A percentile compares a stretch with the other conserved stretches of the same genome.
Conservation (phyloP, 2,113 vertebrate species). For the Proterorhinus semilunaris region DNA sequence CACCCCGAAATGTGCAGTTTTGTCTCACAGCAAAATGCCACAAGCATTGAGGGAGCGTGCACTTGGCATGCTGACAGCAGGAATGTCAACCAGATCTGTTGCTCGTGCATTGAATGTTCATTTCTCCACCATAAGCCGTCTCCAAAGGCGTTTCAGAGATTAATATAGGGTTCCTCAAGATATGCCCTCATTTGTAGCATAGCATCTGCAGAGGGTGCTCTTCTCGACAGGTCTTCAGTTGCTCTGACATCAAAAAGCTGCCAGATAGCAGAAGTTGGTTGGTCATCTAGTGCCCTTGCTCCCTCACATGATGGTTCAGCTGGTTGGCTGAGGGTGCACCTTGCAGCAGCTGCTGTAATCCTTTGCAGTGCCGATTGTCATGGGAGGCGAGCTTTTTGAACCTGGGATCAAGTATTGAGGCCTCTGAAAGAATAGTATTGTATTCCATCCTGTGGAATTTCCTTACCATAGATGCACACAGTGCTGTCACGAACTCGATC, state of each 20-base stretch:
- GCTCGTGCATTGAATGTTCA: too few relatives aligned
- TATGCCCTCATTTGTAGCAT: constrained; percentile 3
- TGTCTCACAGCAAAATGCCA: too few relatives aligned
- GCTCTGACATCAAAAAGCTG: not conserved
- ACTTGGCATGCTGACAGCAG: too few relatives aligned
- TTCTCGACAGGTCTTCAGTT: constrained; percentile 2
- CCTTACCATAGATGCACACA: not conserved
- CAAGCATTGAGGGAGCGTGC: too few relatives aligned
- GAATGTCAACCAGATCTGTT: too few relatives aligned
- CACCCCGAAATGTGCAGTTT: too few relatives aligned
- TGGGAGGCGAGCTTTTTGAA: not conserved
- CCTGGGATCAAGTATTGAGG: not conserved
- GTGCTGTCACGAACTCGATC: not conserved
- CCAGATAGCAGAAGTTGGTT: constrained; percentile 9
- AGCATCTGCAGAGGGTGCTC: constrained; percentile 3
- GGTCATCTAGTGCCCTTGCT: not conserved
- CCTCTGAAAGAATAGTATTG: not conserved
- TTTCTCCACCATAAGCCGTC: too few relatives aligned
- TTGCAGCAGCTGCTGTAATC: not conserved
- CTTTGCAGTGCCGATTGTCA: not conserved
- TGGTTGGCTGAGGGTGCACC: not conserved
- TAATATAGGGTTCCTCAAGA: too few relatives aligned
- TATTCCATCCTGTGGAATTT: constrained; percentile 1
- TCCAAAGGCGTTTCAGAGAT: too few relatives aligned
- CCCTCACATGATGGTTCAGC: not conserved